A percentile compares a stretch with the other conserved stretches of the same genome.
These are phyloP conservation scores for Clupea harengus DNA, from an alignment of 2,113 vertebrate species.

Conservation along the genomic window DNA sequence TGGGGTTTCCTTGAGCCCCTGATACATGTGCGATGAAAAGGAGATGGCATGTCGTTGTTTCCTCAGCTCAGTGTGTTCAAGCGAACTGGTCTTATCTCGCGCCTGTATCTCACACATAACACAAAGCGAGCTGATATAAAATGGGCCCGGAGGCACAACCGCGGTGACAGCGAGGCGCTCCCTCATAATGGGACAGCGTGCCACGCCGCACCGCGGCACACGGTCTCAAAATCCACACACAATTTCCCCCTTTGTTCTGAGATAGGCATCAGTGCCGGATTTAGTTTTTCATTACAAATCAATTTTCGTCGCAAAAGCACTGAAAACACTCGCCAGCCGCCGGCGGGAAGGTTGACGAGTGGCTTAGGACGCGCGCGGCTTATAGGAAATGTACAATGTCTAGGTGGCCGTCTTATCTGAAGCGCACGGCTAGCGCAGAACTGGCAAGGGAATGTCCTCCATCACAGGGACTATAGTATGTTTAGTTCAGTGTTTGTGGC, in stretches of 20 bases:
- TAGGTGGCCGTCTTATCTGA: background rate
- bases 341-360: slow-evolving; percentile 21
- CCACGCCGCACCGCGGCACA: background rate
- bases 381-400: background rate
- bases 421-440: background rate
- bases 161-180: slow-evolving; percentile 22
- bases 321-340: slow-evolving; percentile 30
- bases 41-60: background rate
- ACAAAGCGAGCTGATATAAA: background rate
- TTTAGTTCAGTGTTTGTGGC: background rate
- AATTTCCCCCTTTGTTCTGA: slow-evolving; percentile 48
- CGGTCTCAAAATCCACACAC: slow-evolving; percentile 33
- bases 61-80: background rate
- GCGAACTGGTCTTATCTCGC: background rate
- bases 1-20: background rate
- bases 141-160: background rate
- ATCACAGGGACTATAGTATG: background rate
- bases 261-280: slow-evolving; percentile 49
- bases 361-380: background rate
- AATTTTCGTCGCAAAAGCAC: slow-evolving; percentile 32
- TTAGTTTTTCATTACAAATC: slow-evolving; percentile 31
- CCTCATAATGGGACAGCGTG: slow-evolving; percentile 25
- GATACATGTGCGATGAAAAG: background rate
- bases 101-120: slow-evolving; percentile 26
- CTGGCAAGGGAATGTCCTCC: background rate